Evolutionary conservation across 2,113 vertebrate genomes (phyloP).

Genomic region (Orthonyx spaldingii): DNA sequence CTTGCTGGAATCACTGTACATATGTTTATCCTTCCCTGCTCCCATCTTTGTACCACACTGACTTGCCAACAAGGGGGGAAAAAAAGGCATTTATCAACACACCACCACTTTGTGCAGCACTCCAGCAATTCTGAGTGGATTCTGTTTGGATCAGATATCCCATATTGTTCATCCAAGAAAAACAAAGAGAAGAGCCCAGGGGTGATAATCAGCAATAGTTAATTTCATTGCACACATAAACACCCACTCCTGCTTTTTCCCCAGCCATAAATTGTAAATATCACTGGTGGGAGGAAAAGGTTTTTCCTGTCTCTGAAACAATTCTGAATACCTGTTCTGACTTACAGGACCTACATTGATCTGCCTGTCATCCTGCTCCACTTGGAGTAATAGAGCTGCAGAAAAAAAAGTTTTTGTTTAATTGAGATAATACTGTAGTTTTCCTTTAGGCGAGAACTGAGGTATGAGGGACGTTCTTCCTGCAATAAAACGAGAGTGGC

Average conservation of each 20-base stretch:
- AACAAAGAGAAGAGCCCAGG: neutral
- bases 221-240: neutral
- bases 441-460: neutral
- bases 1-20: neutral
- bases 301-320: neutral
- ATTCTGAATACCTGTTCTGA: neutral
- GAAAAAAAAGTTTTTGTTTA: constrained; percentile 2
- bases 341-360: neutral
- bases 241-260: neutral
- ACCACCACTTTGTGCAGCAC: neutral
- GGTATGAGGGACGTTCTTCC: neutral
- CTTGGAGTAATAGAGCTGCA: neutral
- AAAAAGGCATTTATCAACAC: neutral
- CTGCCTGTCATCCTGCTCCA: neutral
- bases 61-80: neutral
- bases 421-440: constrained; percentile 39
- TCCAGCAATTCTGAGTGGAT: neutral
- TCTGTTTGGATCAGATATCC: neutral
- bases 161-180: neutral
- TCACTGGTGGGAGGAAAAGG: neutral
- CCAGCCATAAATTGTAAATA: neutral
- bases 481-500: neutral
- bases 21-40: neutral
- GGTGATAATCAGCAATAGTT: neutral
- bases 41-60: neutral